These are phyloP conservation scores for Stenchaetothrips biformis DNA, from an alignment of 2,888 invertebrate species.

Conservation along the genomic window DNA sequence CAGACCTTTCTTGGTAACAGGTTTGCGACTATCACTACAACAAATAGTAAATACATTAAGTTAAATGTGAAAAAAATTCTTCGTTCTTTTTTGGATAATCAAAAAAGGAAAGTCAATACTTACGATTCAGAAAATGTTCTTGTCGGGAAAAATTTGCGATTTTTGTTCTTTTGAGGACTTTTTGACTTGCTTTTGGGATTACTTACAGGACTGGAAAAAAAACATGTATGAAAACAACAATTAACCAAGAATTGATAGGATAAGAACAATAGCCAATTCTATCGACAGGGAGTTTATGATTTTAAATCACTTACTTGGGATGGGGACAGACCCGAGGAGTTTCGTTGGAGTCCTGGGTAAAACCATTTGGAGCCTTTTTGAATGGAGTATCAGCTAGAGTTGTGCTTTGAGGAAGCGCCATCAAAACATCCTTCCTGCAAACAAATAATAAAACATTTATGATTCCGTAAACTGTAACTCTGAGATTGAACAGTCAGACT, in stretches of 20 bases:
- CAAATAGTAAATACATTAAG: conserved; percentile 26
- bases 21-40: background rate
- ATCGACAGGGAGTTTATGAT: background rate
- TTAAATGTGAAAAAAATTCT: conserved; percentile 34
- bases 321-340: conserved; percentile 48
- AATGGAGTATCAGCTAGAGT: conserved; percentile 50
- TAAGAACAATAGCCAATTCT: background rate
- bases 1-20: background rate
- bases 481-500: conserved; percentile 30
- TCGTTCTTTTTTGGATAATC: no score
- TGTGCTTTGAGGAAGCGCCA: conserved; percentile 57
- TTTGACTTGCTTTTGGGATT: conserved; percentile 41
- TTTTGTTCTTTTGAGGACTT: conserved; percentile 38
- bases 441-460: conserved; percentile 35
- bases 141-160: conserved; percentile 40
- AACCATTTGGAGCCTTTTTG: conserved; percentile 48
- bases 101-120: conserved; percentile 34
- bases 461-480: background rate
- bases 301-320: conserved; percentile 53
- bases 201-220: conserved; percentile 37
- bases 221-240: conserved; percentile 30
- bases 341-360: conserved; percentile 30
- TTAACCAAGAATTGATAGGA: background rate
- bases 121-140: conserved; percentile 41
- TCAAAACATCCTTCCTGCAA: conserved; percentile 60